These are phyloP conservation scores for Syndactyla subalaris DNA, from an alignment of 2,797 vertebrate species.

Conservation along the genomic window DNA sequence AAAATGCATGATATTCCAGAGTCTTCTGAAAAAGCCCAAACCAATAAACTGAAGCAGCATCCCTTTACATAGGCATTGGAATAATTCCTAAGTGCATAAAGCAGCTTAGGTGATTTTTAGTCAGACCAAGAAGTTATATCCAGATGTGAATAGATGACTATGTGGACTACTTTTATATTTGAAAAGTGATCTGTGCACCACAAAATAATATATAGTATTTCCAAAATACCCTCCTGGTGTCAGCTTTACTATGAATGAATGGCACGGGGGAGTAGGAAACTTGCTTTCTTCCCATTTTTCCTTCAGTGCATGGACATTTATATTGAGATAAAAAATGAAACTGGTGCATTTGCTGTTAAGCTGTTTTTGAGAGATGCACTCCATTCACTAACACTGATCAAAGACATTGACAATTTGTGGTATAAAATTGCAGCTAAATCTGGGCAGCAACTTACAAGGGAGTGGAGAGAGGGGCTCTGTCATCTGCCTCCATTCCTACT, in stretches of 20 bases:
- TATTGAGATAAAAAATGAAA: neutral
- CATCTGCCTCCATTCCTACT: neutral
- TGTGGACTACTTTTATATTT: neutral
- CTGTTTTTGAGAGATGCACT: neutral
- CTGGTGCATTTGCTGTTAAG: neutral
- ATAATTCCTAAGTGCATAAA: neutral
- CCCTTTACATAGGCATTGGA: neutral
- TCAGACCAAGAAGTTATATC: neutral
- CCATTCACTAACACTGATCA: neutral
- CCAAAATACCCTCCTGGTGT: neutral
- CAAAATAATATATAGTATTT: neutral
- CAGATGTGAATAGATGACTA: neutral
- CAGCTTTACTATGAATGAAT: neutral
- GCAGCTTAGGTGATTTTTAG: constrained; percentile 7
- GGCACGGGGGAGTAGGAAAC: neutral
- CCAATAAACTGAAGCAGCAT: neutral
- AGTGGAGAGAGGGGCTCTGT: neutral
- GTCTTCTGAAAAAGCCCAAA: neutral
- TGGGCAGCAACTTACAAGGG: neutral
- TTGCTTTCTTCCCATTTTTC: neutral
- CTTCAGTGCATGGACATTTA: neutral
- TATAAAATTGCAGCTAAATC: neutral
- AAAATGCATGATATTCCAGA: neutral
- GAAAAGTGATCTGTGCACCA: neutral
- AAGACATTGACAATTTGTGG: neutral